Conservation (phyloP, 1,140 invertebrate genomes). For the Drosophila ficusphila region DNA sequence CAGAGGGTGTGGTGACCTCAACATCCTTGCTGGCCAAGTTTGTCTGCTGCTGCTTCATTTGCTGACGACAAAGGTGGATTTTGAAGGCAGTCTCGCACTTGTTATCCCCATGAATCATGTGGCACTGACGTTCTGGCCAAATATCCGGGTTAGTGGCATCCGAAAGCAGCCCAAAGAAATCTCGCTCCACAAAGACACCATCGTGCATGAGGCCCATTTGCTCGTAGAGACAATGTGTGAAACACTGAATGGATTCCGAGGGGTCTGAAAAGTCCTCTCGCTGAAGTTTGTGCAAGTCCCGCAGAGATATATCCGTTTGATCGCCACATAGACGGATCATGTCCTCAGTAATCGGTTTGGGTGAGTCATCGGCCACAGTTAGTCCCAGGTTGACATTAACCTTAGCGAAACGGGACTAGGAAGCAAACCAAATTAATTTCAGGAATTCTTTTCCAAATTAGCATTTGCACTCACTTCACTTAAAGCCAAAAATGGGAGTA, state of each 20-base stretch:
- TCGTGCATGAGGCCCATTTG: conserved; percentile 61
- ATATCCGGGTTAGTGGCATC: conserved; percentile 30
- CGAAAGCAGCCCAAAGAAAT: conserved; percentile 28
- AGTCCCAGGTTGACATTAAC: conserved; percentile 51
- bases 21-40: conserved; percentile 3
- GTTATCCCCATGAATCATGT: conserved; percentile 32
- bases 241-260: conserved; percentile 46
- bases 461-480: conserved; percentile 1
- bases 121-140: conserved; percentile 34
- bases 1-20: conserved; percentile 10
- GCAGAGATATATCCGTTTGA: conserved; percentile 46
- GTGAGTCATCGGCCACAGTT: conserved; percentile 41
- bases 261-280: conserved; percentile 31
- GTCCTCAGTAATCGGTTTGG: conserved; percentile 40
- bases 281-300: conserved; percentile 43
- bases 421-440: accelerated
- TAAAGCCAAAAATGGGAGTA: not conserved
- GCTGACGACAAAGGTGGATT: conserved; percentile 43
- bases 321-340: conserved; percentile 52
- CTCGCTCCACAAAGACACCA: conserved; percentile 49
- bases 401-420: conserved; percentile 44
- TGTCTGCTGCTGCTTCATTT: conserved; percentile 21
- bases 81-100: conserved; percentile 60
- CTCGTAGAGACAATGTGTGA: conserved; percentile 58
- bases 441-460: too few species aligned